Base-by-base conservation (phyloP, 2,888 invertebrate species). In the Euspilapteryx auroguttella region DNA sequence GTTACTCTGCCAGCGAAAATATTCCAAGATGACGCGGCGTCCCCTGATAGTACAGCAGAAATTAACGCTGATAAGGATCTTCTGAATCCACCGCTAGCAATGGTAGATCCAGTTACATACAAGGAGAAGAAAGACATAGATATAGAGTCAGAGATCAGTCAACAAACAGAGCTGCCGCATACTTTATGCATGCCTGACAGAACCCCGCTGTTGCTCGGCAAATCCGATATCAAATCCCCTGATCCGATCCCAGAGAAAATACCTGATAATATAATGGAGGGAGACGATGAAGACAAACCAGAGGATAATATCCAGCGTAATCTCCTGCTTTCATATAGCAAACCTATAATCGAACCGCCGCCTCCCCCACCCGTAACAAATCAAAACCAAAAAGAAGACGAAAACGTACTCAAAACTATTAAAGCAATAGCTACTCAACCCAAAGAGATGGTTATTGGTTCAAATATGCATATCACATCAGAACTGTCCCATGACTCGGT, bases 21-120 rank as follows among this genome's bases (percentile, higher is more conserved):
- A 43, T 83, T 84, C 45, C 83, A 84, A 49, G 83, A 84, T 39
- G 83, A 83, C 37, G 81, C 79, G 0, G 79, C 80, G 1, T 82
- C 83, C 1, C 82, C 83, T 0, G 82, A 82, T 36, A 65, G 71
- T 33, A 63, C 73, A 2, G 59, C 62, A 3, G 71, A 68, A 34
- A 47, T 38, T 32, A 47, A 45, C 33, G 34, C 44, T 2, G 56
- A 55, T 3, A 49, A 45, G 24, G 57, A 59, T 17, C 35, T 45
- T 10, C 52, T 49, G 20, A 50, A 39, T 32, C 38, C 41, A 17
- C 46, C 44, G 3, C 59, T 53, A 27, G 58, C 55, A 35, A 35
- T 59, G 26, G 36, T 40, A 17, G 39, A 53, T 29, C 32, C 43
- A 9, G 39, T 44, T 24, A 46, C 41, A 21, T 43, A 56, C 9